phyloP scores from a whole-genome alignment of 2,888 invertebrate species.

The Luperina nickerlii region DNA sequence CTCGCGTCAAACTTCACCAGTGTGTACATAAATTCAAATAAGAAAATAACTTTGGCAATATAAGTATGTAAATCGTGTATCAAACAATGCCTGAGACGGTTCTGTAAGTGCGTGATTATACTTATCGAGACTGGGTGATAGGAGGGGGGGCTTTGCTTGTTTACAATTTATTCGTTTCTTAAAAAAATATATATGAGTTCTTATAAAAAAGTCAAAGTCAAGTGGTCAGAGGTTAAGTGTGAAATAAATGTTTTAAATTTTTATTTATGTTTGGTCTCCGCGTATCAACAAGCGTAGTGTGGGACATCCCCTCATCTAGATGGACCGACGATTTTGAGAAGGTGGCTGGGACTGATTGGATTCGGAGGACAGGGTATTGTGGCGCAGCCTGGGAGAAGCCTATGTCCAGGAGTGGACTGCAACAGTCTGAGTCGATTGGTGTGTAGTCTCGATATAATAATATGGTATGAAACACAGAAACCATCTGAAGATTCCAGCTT shows the following conservation, averaged over 20 bases:
- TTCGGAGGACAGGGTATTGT: background rate
- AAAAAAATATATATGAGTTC: background rate
- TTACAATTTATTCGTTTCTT: background rate
- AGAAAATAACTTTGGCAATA: conserved; percentile 64
- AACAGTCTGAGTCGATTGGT: background rate
- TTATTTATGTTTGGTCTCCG: background rate
- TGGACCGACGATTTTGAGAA: background rate
- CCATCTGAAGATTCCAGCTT: background rate
- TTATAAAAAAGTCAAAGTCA: background rate
- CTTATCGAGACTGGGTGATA: conserved; percentile 31
- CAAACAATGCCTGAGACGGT: conserved; percentile 46
- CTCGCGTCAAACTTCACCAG: conserved; percentile 50
- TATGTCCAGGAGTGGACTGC: background rate
- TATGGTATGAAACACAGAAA: background rate
- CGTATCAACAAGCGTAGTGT: background rate
- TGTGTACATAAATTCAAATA: conserved; percentile 57
- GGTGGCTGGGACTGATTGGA: background rate
- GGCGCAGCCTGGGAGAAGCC: background rate
- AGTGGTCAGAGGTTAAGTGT: too few relatives aligned
- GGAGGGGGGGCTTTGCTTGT: conserved; percentile 8
- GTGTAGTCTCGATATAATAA: background rate
- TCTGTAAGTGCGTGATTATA: conserved; percentile 43
- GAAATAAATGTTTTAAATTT: too few relatives aligned
- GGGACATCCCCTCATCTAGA: background rate
- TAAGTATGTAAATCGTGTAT: conserved; percentile 58